These are phyloP conservation scores for Urosaurus nigricauda DNA, from an alignment of 2,797 vertebrate species.

Conservation along the genomic window DNA sequence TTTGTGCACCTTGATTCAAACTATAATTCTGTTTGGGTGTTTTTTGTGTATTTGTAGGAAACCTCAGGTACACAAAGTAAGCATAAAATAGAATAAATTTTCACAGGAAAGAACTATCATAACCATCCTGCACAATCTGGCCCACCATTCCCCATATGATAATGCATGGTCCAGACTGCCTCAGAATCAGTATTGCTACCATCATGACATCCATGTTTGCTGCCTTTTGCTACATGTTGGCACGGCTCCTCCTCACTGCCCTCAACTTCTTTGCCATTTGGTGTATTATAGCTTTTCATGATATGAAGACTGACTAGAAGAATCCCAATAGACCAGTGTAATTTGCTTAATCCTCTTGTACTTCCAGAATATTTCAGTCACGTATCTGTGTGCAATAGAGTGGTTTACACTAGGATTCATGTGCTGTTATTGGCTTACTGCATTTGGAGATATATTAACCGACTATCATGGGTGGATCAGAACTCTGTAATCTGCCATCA, in stretches of 20 bases:
- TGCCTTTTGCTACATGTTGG: too few relatives aligned
- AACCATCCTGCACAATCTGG: too few relatives aligned
- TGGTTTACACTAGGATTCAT: constrained; percentile 93
- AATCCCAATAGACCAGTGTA: not conserved
- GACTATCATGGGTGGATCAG: constrained; percentile 95
- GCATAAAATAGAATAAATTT: too few relatives aligned
- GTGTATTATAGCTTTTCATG: not conserved
- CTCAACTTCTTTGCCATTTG: constrained; percentile 3
- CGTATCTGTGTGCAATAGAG: constrained; percentile 96
- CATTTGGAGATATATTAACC: constrained; percentile 95
- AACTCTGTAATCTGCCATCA: constrained; percentile 98
- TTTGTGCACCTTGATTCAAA: constrained; percentile 62
- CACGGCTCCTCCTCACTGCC: not conserved
- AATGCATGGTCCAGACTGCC: too few relatives aligned
- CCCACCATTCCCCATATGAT: too few relatives aligned
- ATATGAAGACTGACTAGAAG: not conserved
- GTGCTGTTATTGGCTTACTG: constrained; percentile 87
- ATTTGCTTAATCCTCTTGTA: constrained; percentile 79
- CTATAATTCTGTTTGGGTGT: constrained; percentile 61
- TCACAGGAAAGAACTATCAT: too few relatives aligned
- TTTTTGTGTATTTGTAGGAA: constrained; percentile 51
- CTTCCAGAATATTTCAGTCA: constrained; percentile 99
- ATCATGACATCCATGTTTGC: too few relatives aligned
- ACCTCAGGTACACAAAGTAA: not conserved
- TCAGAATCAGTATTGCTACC: too few relatives aligned